Evolutionary conservation across 2,888 invertebrate genomes (phyloP).

Genomic region (Athalia rosae): DNA sequence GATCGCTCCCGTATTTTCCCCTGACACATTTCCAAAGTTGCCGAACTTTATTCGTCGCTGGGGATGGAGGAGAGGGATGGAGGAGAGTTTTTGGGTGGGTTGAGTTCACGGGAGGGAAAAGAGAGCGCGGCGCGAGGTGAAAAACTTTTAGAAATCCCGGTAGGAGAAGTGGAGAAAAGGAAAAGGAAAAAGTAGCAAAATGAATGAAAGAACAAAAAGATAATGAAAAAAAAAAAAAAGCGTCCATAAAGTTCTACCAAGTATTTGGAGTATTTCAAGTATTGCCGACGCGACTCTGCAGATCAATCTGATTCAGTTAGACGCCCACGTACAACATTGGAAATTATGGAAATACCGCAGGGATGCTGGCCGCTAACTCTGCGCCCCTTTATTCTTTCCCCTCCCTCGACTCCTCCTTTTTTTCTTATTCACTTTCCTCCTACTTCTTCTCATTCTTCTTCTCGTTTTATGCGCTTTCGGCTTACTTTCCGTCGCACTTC

Average conservation of each 20-base stretch:
- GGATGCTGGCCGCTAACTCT: conserved; percentile 1
- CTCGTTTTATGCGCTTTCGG: neutral
- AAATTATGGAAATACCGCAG: conserved; percentile 40
- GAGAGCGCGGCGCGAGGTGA: conserved; percentile 50
- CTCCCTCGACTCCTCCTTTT: neutral
- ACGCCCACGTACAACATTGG: conserved; percentile 22
- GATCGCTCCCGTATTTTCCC: conserved; percentile 52
- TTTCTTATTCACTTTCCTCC: neutral
- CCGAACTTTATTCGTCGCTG: conserved; percentile 46
- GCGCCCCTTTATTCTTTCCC: neutral
- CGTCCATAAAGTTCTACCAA: conserved; percentile 31
- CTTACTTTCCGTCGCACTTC: neutral
- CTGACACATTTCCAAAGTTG: conserved; percentile 55
- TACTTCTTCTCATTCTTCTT: neutral
- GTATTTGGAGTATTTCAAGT: conserved; percentile 39
- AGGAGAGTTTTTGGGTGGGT: conserved; percentile 17
- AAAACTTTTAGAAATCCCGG: conserved; percentile 57
- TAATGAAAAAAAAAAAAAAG: neutral
- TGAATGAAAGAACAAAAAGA: too few relatives aligned
- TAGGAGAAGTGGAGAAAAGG: conserved; percentile 46
- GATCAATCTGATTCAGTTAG: conserved; percentile 41
- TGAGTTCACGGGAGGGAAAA: conserved; percentile 17
- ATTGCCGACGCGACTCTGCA: conserved; percentile 36
- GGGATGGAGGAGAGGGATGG: conserved; percentile 30
- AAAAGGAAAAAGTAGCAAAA: neutral